Base-by-base conservation (phyloP, 1,140 invertebrate genomes). In the Kradibia gibbosae region DNA sequence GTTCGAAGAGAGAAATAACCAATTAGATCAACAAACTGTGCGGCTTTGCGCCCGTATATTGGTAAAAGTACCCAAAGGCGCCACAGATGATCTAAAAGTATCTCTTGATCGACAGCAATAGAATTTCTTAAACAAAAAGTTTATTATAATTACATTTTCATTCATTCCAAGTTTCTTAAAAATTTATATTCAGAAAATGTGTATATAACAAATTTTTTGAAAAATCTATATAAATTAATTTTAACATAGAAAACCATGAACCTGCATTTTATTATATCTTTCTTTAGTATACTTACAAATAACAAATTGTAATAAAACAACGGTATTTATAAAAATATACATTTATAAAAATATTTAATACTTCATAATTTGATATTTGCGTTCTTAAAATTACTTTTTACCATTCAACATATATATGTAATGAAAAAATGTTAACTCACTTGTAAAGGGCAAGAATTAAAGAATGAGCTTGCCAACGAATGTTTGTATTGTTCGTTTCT, bases 401-500 rank as follows among this genome's bases (percentile, higher is more conserved):
- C 10, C n/a, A 25, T 25, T 25, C 25, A 45, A 31, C 0, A 28
- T 28, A 28, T 60, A 28, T 60, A 5, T 60, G 31, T 28, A 60
- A 57, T 57, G 8, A 2, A n/a, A 82, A 28, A 78, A 83, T 81
- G 39, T 45, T 79, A 39, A 88, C 94, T 92, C 93, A 94, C 93
- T 96, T 96, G 87, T 96, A 97, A 85, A 98, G 94, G 10, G 96
- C 95, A n/a, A 96, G 92, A 28, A 97, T 92, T 7, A 98, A 91
- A 0, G 95, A 94, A 90, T 99, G 98, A 0, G 97, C 97, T 91
- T 99, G 97, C 98, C 98, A 99, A 81, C 98, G 94, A 7, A 99
- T 95, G 74, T 95, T 95, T 0, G 96, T 97, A 10, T 96, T 95
- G 88, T 99, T 99, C 0, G 97, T 98, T 90, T 99, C 98, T 62